These are phyloP conservation scores for Epizoanthus stellaris DNA, from an alignment of 92 coral and sea anemone species.

Conservation along the genomic window DNA sequence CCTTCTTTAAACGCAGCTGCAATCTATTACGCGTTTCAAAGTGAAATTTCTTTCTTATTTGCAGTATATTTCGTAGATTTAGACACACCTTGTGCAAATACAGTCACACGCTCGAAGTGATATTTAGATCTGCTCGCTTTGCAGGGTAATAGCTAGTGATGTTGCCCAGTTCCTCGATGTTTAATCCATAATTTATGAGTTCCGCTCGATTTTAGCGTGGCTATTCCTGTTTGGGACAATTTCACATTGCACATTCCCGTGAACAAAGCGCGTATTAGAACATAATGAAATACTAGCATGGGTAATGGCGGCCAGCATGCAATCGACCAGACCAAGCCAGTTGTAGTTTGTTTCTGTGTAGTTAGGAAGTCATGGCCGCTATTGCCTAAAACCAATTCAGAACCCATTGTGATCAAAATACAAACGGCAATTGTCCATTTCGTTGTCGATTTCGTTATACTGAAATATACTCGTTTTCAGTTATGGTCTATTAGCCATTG, in stretches of 20 bases:
- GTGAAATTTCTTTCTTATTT: background rate
- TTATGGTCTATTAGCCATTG: background rate
- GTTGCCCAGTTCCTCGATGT: background rate
- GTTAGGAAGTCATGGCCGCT: background rate
- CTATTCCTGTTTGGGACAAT: background rate
- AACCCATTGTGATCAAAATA: background rate
- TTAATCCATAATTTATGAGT: background rate
- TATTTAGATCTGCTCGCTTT: slow-evolving; percentile 22
- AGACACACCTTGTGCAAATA: slow-evolving; percentile 31
- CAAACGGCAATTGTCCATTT: background rate
- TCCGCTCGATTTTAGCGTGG: background rate
- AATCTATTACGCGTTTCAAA: background rate
- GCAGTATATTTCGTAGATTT: background rate
- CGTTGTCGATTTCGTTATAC: background rate
- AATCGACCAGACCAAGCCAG: background rate
- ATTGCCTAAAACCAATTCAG: background rate
- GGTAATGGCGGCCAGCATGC: background rate
- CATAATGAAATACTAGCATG: background rate
- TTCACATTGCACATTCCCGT: background rate
- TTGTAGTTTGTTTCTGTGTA: background rate
- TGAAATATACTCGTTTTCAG: no score
- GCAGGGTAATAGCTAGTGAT: background rate
- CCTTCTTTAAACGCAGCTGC: background rate
- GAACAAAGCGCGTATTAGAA: background rate
- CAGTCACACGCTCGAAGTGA: background rate